phyloP scores from a whole-genome alignment of 2,113 vertebrate species.

The Xyliphius kryptos region DNA sequence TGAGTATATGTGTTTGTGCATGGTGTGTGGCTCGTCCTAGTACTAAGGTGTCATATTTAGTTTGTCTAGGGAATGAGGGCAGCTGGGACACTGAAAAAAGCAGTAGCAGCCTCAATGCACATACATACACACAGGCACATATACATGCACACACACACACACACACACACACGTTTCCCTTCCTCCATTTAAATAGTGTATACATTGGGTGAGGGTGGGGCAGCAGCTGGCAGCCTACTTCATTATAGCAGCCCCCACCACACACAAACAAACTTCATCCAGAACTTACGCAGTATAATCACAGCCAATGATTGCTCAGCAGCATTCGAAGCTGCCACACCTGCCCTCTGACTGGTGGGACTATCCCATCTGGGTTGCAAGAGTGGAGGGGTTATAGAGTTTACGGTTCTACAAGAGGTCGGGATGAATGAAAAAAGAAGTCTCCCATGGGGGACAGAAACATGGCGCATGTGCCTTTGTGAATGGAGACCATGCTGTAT shows the following conservation, averaged over 20 bases:
- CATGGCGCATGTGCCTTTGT: no score
- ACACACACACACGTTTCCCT: slow-evolving; percentile 5
- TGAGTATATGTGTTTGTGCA: background rate
- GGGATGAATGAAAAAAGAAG: no score
- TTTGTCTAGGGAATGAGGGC: slow-evolving; percentile 29
- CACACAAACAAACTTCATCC: no score
- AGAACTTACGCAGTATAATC: slow-evolving; percentile 80
- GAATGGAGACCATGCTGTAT: no score
- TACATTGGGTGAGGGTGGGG: slow-evolving; percentile 47
- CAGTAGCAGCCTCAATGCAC: no score
- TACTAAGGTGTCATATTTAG: slow-evolving; percentile 49
- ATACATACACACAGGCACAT: no score
- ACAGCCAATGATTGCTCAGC: slow-evolving; percentile 81
- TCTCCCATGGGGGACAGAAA: no score
- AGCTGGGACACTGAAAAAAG: slow-evolving; percentile 50
- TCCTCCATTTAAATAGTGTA: slow-evolving; percentile 47
- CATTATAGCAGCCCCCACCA: slow-evolving; percentile 66
- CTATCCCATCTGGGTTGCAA: slow-evolving; percentile 82
- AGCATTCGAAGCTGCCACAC: slow-evolving; percentile 69
- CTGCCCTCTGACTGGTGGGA: slow-evolving; percentile 76
- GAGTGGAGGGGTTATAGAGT: no score
- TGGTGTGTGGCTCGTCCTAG: no score
- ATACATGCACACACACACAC: no score
- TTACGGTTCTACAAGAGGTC: no score
- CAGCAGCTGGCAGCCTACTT: slow-evolving; percentile 78